A percentile compares a stretch with the other conserved stretches of the same genome.
Conservation (phyloP, 2,113 vertebrate species). For the Polypterus senegalus region DNA sequence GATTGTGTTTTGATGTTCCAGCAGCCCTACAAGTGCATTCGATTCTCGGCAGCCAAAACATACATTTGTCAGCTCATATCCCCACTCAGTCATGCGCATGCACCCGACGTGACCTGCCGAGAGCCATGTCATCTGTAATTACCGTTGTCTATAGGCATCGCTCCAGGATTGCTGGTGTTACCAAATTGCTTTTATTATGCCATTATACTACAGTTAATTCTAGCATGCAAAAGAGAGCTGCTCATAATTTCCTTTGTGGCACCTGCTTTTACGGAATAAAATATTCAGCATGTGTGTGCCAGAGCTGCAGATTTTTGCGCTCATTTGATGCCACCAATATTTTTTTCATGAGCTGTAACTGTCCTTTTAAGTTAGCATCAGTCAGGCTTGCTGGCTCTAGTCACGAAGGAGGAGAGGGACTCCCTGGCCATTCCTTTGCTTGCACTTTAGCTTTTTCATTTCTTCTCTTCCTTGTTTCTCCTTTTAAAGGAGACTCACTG, state of each 20-base stretch:
- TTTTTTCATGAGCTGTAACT: slow-evolving; percentile 90
- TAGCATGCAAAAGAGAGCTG: slow-evolving; percentile 74
- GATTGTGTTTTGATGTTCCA: slow-evolving; percentile 92
- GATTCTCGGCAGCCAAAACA: slow-evolving; percentile 79
- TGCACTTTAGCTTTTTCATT: no score
- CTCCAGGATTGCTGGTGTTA: slow-evolving; percentile 47
- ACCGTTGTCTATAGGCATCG: slow-evolving; percentile 76
- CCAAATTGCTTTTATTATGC: slow-evolving; percentile 36
- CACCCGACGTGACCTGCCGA: slow-evolving; percentile 46
- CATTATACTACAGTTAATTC: slow-evolving; percentile 72
- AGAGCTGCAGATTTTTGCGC: slow-evolving; percentile 69
- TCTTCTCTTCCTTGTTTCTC: no score
- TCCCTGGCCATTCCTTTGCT: no score
- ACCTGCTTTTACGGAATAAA: slow-evolving; percentile 67
- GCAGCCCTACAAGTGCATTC: slow-evolving; percentile 65
- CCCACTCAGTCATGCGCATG: slow-evolving; percentile 51
- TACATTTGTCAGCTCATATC: slow-evolving; percentile 72
- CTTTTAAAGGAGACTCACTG: no score
- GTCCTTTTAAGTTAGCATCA: slow-evolving; percentile 83
- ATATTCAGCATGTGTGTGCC: slow-evolving; percentile 78
- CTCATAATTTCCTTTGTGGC: slow-evolving; percentile 61
- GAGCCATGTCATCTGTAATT: slow-evolving; percentile 72
- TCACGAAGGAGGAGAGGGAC: slow-evolving; percentile 53
- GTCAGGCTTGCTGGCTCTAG: slow-evolving; percentile 60
- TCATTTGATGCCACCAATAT: slow-evolving; percentile 93